These are phyloP conservation scores for Mormyrus proboscirostris DNA, from an alignment of 2,797 vertebrate genomes.

Conservation along the genomic window DNA sequence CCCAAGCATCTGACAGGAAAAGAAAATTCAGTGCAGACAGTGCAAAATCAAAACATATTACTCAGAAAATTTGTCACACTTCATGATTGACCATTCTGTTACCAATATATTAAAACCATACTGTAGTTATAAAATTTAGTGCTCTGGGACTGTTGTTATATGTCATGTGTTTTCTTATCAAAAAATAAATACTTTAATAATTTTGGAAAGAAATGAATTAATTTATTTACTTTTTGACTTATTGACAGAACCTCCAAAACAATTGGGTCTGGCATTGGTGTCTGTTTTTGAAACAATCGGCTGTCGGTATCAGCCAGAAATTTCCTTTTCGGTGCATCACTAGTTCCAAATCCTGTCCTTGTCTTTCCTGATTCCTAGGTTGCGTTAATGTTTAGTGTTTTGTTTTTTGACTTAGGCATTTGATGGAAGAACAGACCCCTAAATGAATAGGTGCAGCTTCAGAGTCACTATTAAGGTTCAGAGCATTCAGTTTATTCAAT, in stretches of 20 bases:
- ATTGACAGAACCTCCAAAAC: background rate
- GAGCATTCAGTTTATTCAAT: background rate
- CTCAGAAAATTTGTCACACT: too few relatives aligned
- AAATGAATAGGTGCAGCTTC: background rate
- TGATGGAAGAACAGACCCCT: background rate
- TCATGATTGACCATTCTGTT: too few relatives aligned
- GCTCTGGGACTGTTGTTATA: too few relatives aligned
- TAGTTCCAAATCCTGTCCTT: background rate
- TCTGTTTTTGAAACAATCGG: background rate
- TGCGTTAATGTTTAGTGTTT: background rate
- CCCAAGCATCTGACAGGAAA: too few relatives aligned
- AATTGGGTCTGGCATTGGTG: background rate
- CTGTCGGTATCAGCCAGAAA: background rate
- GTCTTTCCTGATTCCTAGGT: background rate
- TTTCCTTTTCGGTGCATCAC: background rate
- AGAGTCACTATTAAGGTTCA: background rate
- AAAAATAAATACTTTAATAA: too few relatives aligned
- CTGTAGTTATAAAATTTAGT: too few relatives aligned
- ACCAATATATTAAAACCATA: too few relatives aligned
- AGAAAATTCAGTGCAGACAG: too few relatives aligned
- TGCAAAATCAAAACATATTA: too few relatives aligned
- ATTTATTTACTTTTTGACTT: background rate
- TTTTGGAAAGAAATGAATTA: background rate
- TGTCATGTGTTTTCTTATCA: too few relatives aligned
- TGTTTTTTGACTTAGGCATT: background rate